Conservation (phyloP, 2,888 invertebrate genomes). For the Crepidodera aurea region DNA sequence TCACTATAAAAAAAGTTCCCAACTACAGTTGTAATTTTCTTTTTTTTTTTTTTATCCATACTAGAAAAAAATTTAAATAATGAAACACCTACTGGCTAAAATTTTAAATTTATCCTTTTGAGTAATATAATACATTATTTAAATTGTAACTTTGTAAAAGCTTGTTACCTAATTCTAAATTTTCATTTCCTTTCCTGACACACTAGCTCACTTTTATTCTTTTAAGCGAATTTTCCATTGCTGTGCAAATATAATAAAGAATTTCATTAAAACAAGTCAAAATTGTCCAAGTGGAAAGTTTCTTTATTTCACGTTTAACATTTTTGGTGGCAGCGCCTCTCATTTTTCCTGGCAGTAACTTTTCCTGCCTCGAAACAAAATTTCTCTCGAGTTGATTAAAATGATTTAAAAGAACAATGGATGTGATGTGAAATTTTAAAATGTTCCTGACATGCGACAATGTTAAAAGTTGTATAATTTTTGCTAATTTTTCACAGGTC, state of each 20-base stretch:
- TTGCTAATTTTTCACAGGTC: too few species aligned
- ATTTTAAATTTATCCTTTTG: too few species aligned
- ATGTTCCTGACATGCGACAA: background rate
- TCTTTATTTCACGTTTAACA: background rate
- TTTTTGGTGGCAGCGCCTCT: background rate
- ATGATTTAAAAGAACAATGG: background rate
- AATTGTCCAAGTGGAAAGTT: conserved; percentile 6
- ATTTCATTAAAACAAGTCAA: conserved; percentile 12
- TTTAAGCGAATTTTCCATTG: background rate
- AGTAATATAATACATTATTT: too few species aligned
- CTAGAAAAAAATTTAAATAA: too few species aligned
- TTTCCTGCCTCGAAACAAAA: background rate
- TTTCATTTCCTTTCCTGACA: background rate
- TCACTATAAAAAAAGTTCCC: too few species aligned
- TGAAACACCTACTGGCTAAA: too few species aligned
- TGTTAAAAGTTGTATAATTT: background rate
- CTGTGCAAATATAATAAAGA: conserved; percentile 2
- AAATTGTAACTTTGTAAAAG: too few species aligned
- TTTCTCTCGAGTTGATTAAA: background rate
- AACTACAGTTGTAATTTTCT: too few species aligned
- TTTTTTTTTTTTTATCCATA: too few species aligned
- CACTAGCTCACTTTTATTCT: background rate
- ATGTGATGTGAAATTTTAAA: background rate
- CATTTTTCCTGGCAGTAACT: conserved; percentile 1
- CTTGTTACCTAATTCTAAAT: background rate